These are phyloP conservation scores for Amblyteles armatorius DNA, from an alignment of 2,888 invertebrate genomes.

Conservation along the genomic window DNA sequence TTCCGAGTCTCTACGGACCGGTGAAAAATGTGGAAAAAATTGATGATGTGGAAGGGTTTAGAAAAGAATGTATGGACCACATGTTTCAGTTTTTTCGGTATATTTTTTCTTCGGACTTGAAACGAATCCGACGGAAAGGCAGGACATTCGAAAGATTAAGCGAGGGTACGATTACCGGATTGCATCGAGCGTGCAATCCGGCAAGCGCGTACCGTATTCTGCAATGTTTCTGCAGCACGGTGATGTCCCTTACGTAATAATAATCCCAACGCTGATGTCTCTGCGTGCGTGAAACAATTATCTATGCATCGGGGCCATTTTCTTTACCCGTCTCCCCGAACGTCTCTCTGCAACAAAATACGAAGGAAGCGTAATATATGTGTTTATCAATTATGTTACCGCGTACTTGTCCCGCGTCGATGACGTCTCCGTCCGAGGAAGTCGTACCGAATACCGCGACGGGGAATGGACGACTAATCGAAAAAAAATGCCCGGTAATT, in stretches of 20 bases:
- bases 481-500: not conserved
- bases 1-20: not conserved
- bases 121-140: not conserved
- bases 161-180: constrained; percentile 37
- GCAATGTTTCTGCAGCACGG: not conserved
- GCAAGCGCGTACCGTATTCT: constrained; percentile 13
- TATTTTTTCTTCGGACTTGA: not conserved
- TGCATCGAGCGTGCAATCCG: constrained; percentile 26
- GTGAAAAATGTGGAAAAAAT: not conserved
- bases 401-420: not conserved
- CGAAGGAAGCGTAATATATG: constrained; percentile 27
- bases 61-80: not conserved
- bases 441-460: not conserved
- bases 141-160: not conserved
- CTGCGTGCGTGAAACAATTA: constrained; percentile 69
- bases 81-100: not conserved
- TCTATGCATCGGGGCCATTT: constrained; percentile 71
- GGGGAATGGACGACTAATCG: not conserved
- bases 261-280: constrained; percentile 56
- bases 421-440: not conserved
- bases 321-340: constrained; percentile 55
- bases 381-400: constrained; percentile 29
- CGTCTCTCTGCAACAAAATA: constrained; percentile 29
- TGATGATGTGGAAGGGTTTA: not conserved
- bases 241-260: constrained; percentile 49